These are phyloP conservation scores for Eulimnadia texana DNA, from an alignment of 1,140 invertebrate genomes.

Conservation along the genomic window DNA sequence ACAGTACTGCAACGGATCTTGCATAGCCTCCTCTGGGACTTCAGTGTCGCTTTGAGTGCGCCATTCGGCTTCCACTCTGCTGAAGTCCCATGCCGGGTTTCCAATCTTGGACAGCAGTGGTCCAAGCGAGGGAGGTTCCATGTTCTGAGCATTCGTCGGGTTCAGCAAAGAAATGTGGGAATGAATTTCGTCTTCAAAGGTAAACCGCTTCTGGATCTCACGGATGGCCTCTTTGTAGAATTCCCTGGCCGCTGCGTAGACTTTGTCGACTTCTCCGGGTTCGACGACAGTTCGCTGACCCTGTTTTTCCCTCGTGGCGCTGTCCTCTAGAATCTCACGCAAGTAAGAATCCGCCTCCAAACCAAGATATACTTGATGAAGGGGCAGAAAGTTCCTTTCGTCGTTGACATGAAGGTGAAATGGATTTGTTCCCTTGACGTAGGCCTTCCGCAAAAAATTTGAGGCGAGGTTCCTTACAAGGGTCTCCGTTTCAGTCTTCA, in stretches of 20 bases:
- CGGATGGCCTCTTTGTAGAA: conserved; percentile 1
- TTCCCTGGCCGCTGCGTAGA: conserved; percentile 3
- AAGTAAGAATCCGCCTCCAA: not conserved
- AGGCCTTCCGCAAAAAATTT: conserved; percentile 19
- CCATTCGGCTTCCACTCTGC: not conserved
- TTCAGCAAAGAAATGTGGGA: not conserved
- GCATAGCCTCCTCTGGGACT: not conserved
- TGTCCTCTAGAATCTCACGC: not conserved
- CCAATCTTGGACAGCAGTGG: not conserved
- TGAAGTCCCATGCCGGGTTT: not conserved
- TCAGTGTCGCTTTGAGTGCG: not conserved
- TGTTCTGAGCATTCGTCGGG: not conserved
- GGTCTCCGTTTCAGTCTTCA: conserved; percentile 21
- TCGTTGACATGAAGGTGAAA: not conserved
- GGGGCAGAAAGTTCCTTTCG: not conserved
- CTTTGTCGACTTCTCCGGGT: not conserved
- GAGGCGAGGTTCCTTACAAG: conserved; percentile 16
- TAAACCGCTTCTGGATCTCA: not conserved
- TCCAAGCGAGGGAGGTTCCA: not conserved
- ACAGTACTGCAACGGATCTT: not conserved
- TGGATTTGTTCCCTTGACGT: conserved; percentile 17
- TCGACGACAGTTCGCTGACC: not conserved
- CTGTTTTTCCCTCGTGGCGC: not conserved
- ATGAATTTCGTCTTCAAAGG: not conserved
- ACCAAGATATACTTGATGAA: not conserved